These are phyloP conservation scores for Asbolus verrucosus DNA, from an alignment of 1,140 invertebrate genomes.

Conservation along the genomic window DNA sequence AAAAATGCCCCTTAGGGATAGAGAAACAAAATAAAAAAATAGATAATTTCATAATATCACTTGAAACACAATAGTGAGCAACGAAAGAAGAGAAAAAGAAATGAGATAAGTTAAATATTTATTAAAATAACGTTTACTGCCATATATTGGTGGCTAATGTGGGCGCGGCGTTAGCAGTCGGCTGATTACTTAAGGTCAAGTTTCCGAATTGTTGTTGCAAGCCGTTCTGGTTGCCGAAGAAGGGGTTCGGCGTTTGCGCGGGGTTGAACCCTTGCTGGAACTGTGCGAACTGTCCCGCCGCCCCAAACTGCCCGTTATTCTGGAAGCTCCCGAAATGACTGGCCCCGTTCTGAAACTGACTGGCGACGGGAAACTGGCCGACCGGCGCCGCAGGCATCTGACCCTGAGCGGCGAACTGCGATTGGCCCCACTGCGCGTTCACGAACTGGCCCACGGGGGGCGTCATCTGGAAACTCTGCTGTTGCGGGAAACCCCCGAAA, in stretches of 20 bases:
- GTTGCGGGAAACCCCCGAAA: conserved; percentile 55
- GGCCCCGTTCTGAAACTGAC: conserved; percentile 41
- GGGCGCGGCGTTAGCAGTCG: conserved; percentile 42
- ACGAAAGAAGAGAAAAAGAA: conserved; percentile 31
- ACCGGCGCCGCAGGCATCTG: conserved; percentile 37
- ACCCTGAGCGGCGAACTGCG: conserved; percentile 46
- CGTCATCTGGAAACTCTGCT: conserved; percentile 40
- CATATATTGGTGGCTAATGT: conserved; percentile 60
- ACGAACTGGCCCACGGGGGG: conserved; percentile 34
- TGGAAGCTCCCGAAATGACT: conserved; percentile 27
- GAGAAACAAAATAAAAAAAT: conserved; percentile 31
- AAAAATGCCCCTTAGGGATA: conserved; percentile 7
- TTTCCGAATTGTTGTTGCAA: conserved; percentile 62
- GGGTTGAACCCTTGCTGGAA: conserved; percentile 5
- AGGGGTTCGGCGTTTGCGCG: conserved; percentile 56
- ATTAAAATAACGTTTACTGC: conserved; percentile 54
- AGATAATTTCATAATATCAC: conserved; percentile 42
- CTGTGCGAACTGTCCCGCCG: conserved; percentile 25
- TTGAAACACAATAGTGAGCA: conserved; percentile 35
- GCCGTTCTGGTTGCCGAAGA: conserved; percentile 54
- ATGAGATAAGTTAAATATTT: conserved; percentile 39
- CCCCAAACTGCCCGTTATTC: conserved; percentile 27
- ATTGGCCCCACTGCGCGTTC: conserved; percentile 31
- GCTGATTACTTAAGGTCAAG: conserved; percentile 56
- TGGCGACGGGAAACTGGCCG: conserved; percentile 22